Evolutionary conservation across 1,140 invertebrate genomes (phyloP).

Genomic region (Diorhabda sublineata): DNA sequence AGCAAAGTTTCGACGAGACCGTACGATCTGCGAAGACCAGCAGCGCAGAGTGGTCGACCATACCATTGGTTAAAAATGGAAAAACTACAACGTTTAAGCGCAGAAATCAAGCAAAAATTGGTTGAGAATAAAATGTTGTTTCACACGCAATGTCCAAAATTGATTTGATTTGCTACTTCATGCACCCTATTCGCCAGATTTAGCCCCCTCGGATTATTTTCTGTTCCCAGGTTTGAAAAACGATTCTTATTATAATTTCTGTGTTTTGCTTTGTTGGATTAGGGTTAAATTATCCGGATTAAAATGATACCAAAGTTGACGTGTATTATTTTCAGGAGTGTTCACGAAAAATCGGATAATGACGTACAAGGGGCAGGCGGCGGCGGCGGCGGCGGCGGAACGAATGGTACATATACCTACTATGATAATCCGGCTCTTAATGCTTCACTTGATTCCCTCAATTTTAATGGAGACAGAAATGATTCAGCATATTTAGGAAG

Average conservation of each 20-base stretch:
- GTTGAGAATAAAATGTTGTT: not conserved
- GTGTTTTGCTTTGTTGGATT: not conserved
- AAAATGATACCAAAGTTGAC: not conserved
- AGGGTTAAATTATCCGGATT: not conserved
- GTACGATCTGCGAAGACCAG: too few species aligned
- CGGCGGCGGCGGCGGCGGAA: not conserved
- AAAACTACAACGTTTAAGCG: not conserved
- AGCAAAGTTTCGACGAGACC: too few species aligned
- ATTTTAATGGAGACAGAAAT: slow-evolving; percentile 11
- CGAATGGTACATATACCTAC: slow-evolving; percentile 6
- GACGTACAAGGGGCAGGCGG: slow-evolving; percentile 17
- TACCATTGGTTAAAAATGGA: too few species aligned
- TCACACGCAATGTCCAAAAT: too few species aligned
- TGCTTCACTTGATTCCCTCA: slow-evolving; percentile 8
- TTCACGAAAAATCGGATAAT: slow-evolving; percentile 9
- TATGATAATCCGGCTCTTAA: slow-evolving; percentile 17
- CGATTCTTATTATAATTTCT: not conserved
- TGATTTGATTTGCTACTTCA: too few species aligned
- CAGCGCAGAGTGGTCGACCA: too few species aligned
- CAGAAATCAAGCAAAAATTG: not conserved
- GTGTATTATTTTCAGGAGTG: slow-evolving; percentile 11
- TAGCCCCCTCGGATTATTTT: too few species aligned
- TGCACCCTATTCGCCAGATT: too few species aligned
- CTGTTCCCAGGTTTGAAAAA: not conserved
- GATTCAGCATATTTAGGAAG: slow-evolving; percentile 15